Conservation (phyloP, 2,888 invertebrate genomes). For the Synanthedon myopaeformis region DNA sequence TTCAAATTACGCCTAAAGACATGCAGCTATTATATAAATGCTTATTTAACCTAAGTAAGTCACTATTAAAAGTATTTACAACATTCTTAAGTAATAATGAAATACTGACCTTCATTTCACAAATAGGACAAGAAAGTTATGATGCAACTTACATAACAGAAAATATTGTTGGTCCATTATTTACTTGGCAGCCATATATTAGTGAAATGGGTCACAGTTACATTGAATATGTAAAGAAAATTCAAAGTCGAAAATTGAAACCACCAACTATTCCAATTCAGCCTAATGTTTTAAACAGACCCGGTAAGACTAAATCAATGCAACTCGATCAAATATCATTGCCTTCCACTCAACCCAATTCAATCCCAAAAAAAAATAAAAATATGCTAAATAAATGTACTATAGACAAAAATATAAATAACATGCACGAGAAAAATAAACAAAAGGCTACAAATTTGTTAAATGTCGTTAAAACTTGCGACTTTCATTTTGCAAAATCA, state of each 20-base stretch:
- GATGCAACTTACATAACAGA: constrained; percentile 62
- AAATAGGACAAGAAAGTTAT: constrained; percentile 55
- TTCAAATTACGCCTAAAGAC: constrained; percentile 37
- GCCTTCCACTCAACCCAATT: constrained; percentile 37
- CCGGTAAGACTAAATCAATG: constrained; percentile 16
- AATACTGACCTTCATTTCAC: constrained; percentile 48
- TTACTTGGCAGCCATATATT: constrained; percentile 56
- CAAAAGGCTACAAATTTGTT: constrained; percentile 36
- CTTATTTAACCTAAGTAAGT: constrained; percentile 49
- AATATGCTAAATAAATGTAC: constrained; percentile 44
- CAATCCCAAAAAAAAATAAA: constrained; percentile 22
- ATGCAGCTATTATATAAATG: constrained; percentile 46
- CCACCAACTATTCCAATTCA: constrained; percentile 41
- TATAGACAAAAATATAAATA: constrained; percentile 45
- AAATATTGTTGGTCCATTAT: constrained; percentile 58
- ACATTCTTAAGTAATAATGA: constrained; percentile 55
- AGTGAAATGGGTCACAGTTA: constrained; percentile 50
- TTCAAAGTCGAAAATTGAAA: constrained; percentile 34
- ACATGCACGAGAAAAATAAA: constrained; percentile 41
- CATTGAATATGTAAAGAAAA: constrained; percentile 37
- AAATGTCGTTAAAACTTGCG: constrained; percentile 33
- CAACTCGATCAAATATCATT: constrained; percentile 3
- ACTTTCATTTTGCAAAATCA: constrained; percentile 32
- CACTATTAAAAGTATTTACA: constrained; percentile 39
- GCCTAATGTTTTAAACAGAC: constrained; percentile 41